Evolutionary conservation across 2,888 invertebrate species (phyloP).

Genomic region (Diloba caeruleocephala): DNA sequence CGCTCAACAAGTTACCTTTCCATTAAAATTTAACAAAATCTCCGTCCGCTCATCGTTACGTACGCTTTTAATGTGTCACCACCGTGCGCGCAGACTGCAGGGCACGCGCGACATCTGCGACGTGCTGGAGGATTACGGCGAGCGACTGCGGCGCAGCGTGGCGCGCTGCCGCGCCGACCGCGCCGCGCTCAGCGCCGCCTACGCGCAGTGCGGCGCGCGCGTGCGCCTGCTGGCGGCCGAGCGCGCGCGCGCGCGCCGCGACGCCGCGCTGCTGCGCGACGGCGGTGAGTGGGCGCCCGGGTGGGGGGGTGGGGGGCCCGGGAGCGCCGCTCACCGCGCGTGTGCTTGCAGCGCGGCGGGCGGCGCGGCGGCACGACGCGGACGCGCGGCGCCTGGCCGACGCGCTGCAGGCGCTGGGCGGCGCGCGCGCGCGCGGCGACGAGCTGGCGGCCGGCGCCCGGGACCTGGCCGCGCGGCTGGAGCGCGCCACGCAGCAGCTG

Average conservation of each 20-base stretch:
- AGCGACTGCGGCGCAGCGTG: conserved; percentile 68
- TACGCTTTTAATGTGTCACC: background rate
- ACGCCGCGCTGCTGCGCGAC: conserved; percentile 53
- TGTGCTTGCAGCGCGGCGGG: conserved; percentile 49
- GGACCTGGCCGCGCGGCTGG: conserved; percentile 35
- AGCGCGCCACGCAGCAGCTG: conserved; percentile 32
- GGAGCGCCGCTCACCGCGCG: conserved; percentile 45
- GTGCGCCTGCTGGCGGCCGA: conserved; percentile 22
- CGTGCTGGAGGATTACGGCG: conserved; percentile 69
- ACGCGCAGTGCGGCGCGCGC: conserved; percentile 46
- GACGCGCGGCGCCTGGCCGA: conserved; percentile 57
- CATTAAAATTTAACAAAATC: too few species aligned
- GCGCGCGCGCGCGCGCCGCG: conserved; percentile 27
- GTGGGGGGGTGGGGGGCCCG: conserved; percentile 35
- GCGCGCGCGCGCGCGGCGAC: conserved; percentile 43
- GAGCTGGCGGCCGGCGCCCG: conserved; percentile 32
- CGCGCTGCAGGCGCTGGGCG: conserved; percentile 43
- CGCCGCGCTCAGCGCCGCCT: conserved; percentile 67
- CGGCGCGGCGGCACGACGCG: conserved; percentile 57
- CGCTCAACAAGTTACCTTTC: conserved; percentile 80
- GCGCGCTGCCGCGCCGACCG: conserved; percentile 71
- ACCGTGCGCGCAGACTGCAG: conserved; percentile 8
- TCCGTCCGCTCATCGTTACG: background rate
- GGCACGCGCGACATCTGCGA: conserved; percentile 74
- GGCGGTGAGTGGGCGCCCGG: conserved; percentile 51